Conservation (phyloP, 1,140 invertebrate species). For the Drosophila tsacasi region DNA sequence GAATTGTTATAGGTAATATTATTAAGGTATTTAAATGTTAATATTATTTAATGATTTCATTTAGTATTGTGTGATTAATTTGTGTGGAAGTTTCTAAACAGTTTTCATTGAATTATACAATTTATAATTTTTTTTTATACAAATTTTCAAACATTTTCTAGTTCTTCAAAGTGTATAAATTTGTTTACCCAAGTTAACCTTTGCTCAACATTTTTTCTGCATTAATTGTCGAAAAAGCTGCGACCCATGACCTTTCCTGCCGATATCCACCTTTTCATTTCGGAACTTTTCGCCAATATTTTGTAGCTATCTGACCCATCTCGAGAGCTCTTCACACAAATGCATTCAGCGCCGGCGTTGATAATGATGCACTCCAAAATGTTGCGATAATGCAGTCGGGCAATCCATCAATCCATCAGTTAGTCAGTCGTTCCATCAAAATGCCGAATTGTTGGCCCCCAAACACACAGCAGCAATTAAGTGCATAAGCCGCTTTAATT, state of each 20-base stretch:
- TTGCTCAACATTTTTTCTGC: not conserved
- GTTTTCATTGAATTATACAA: not conserved
- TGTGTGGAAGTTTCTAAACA: not conserved
- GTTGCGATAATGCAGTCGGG: slow-evolving; percentile 7
- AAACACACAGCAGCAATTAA: slow-evolving; percentile 33
- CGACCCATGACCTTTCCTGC: not conserved
- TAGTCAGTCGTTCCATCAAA: slow-evolving; percentile 20
- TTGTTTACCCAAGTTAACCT: not conserved
- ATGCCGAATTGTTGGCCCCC: not conserved
- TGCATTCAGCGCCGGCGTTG: not conserved
- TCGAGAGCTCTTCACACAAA: slow-evolving; percentile 7
- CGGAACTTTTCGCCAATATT: not conserved
- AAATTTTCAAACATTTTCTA: not conserved
- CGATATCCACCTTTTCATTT: not conserved
- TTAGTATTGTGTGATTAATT: too few species aligned
- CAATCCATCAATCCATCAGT: slow-evolving; percentile 18
- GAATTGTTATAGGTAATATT: not conserved
- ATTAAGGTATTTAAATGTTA: not conserved
- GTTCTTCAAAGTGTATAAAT: not conserved
- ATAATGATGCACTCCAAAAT: slow-evolving; percentile 17
- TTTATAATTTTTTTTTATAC: fast-evolving
- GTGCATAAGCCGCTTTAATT: slow-evolving; percentile 59
- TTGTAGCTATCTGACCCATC: not conserved
- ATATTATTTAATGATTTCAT: not conserved
- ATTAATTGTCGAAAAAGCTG: not conserved